phyloP scores from a whole-genome alignment of 2,113 vertebrate species.

The Hypanus sabinus region DNA sequence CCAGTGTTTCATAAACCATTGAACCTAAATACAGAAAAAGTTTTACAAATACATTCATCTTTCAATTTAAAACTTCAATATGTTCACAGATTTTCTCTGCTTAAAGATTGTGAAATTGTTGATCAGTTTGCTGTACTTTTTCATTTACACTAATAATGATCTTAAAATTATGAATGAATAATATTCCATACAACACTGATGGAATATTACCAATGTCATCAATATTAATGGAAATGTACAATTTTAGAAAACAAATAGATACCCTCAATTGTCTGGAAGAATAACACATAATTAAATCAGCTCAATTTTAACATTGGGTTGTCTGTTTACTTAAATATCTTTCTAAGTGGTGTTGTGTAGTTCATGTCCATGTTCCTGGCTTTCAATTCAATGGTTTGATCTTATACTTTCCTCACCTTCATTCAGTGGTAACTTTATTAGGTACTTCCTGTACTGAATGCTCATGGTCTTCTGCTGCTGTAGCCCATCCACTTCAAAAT shows the following conservation, averaged over 20 bases:
- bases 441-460: too few relatives aligned
- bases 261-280: not conserved
- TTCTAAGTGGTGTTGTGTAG: not conserved
- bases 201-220: not conserved
- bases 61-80: not conserved
- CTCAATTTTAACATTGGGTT: not conserved
- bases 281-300: not conserved
- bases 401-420: not conserved
- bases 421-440: too few relatives aligned
- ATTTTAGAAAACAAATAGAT: not conserved
- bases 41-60: conserved; percentile 23
- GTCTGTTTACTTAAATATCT: not conserved
- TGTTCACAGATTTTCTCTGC: not conserved
- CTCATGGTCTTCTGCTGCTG: too few relatives aligned
- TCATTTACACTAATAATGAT: not conserved
- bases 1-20: conserved; percentile 70
- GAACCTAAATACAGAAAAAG: conserved; percentile 52
- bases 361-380: not conserved
- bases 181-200: too few relatives aligned
- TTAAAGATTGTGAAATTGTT: not conserved
- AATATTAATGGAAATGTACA: not conserved
- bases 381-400: not conserved
- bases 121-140: not conserved
- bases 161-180: not conserved
- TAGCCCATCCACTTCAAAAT: too few relatives aligned